Base-by-base conservation (phyloP, 2,888 invertebrate genomes). In the Deilephila porcellus region DNA sequence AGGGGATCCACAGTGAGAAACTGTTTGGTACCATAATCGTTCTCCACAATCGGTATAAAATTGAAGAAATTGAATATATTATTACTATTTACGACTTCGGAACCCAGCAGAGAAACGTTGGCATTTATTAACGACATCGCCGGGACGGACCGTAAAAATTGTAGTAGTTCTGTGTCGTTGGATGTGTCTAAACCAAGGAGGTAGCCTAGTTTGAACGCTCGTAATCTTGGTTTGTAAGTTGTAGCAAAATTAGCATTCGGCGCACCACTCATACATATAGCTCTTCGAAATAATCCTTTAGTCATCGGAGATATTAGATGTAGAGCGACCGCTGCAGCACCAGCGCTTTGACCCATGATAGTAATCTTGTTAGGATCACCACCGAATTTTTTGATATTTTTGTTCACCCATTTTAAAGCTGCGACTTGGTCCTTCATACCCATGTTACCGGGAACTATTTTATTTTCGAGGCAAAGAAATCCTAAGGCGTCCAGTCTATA, bases 31-130 rank as follows among this genome's bases (percentile, higher is more conserved):
- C 89, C 89, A 74, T 88, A 86, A 76, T 87, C 76, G 80, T 88
- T 89, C 77, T 91, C 91, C 0, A 87, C 78, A 8, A 90, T 88
- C 14, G 89, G 88, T 6, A 85, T 84, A 45, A 89, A 90, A 73
- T 84, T 80, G 67, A 74, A 72, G 3, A 14, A 87, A 72, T 86
- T 77, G 75, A 88, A 88, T 0, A 82, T n/a, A 32, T 83, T 85
- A 17, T 80, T 75, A 6, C 75, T 75, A 0, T 73, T 70, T 63
- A 84, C 81, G 7, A 7, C 32, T 80, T 90, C 91, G 11, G 80
- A 81, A 7, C 82, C 75, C 3, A 86, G 20, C 1, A 90, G 52
- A n/a, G 72, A 71, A n/a, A 88, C 85, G 29, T 81, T 82, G 0
- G 76, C 76, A 17, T 82, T 72, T 0, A 85, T 70, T 1, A 90